phyloP scores from a whole-genome alignment of 1,140 invertebrate genomes.

The Diabrotica undecimpunctata region DNA sequence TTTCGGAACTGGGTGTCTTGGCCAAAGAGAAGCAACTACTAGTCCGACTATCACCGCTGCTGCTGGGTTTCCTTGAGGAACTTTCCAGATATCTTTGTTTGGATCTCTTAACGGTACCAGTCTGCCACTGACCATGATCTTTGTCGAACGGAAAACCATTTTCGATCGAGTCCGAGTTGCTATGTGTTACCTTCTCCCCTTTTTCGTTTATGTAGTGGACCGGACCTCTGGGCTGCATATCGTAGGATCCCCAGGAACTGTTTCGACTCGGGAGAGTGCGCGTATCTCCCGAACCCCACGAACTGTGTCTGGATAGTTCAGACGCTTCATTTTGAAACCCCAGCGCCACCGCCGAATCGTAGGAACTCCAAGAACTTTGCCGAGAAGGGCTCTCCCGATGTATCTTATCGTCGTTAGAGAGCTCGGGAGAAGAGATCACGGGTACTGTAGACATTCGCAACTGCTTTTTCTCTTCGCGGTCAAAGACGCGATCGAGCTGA shows the following conservation, averaged over 20 bases:
- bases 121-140: conserved; percentile 62
- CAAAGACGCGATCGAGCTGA: conserved; percentile 67
- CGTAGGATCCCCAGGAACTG: conserved; percentile 72
- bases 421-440: conserved; percentile 34
- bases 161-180: conserved; percentile 41
- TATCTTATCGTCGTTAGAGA: conserved; percentile 25
- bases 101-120: conserved; percentile 66
- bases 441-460: conserved; percentile 43
- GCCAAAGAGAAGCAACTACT: conserved; percentile 38
- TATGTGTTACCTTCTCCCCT: conserved; percentile 36
- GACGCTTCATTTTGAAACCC: conserved; percentile 53
- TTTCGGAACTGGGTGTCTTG: conserved; percentile 27
- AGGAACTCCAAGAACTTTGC: conserved; percentile 77
- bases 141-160: conserved; percentile 49
- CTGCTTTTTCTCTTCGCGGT: conserved; percentile 64
- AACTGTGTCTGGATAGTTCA: conserved; percentile 71
- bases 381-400: conserved; percentile 54
- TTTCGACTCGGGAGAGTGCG: conserved; percentile 63
- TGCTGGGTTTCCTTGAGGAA: conserved; percentile 22
- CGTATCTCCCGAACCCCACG: conserved; percentile 74
- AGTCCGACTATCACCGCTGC: conserved; percentile 30
- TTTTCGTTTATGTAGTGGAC: conserved; percentile 41
- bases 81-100: conserved; percentile 69
- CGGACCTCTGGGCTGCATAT: conserved; percentile 53
- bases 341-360: conserved; percentile 69